Base-by-base conservation (phyloP, 2,888 invertebrate species). In the Melangyna quadrimaculata region DNA sequence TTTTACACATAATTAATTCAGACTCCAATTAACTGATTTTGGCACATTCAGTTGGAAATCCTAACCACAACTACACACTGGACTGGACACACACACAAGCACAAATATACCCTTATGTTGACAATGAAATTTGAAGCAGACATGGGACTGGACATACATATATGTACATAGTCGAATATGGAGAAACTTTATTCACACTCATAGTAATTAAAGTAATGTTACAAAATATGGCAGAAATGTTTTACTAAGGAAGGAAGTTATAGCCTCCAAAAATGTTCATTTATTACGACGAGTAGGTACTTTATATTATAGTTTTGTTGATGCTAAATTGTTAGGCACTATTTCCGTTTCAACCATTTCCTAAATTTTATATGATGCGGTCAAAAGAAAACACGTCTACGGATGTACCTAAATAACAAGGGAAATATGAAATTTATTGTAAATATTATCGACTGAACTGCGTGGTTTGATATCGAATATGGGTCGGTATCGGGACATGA, bases 1-100 rank as follows among this genome's bases (percentile, higher is more conserved):
- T 86, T 86, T 86, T 86, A 86, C 86, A 73, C 77, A 81, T 86
- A 86, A 86, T 86, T 86, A 86, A 86, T 86, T 86, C 78, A 86
- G 81, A 51, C 77, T 81, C 72, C 81, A 86, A 86, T 86, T 86
- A 86, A 86, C 86, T 86, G 86, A 86, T 86, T 86, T 86, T 86
- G 86, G 86, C 86, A 86, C 81, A 73, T 82, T 72, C 82, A 78
- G 57, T 67, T 67, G 67, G 48, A 67, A 67, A 24, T 78, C 77
- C 63, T 51, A 69, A 78, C 77, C 72, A 78, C 72, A 86, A 73
- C 69, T 86, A 81, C 70, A 75, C 67, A 75, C 74, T 9, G 12
- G 5, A 51, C 24, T 51, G 3, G 4, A 32, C 17, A 48, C 51
- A 40, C 32, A 59, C 48, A 79, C n/a, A 24, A 8, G 29, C 12